These are phyloP conservation scores for Ceriagrion tenellum DNA, from an alignment of 2,888 invertebrate species.

Conservation along the genomic window DNA sequence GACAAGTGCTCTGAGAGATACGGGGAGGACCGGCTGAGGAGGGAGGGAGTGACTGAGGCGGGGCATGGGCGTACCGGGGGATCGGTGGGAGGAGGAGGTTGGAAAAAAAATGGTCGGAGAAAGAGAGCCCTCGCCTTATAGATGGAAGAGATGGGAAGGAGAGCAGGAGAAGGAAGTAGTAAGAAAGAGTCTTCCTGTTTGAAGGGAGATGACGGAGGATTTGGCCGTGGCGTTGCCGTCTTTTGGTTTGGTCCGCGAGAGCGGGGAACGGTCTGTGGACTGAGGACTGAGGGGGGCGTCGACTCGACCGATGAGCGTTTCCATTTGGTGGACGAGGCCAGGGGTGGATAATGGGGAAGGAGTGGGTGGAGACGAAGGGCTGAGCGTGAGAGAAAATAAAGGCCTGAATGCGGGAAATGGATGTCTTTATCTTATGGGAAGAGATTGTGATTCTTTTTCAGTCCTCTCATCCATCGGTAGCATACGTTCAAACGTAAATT, in stretches of 20 bases:
- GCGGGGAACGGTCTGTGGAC: not conserved
- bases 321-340: slow-evolving; percentile 24
- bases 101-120: not conserved
- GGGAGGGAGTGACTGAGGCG: not conserved
- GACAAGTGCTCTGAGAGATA: slow-evolving; percentile 15
- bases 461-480: too few species aligned
- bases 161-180: not conserved
- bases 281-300: not conserved
- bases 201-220: slow-evolving; percentile 34
- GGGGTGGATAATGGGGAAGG: not conserved
- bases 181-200: slow-evolving; percentile 60
- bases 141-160: not conserved
- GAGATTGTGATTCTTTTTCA: too few species aligned
- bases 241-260: not conserved
- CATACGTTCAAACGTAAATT: too few species aligned
- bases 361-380: not conserved
- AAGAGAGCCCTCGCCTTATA: not conserved
- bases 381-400: too few species aligned
- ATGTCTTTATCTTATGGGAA: too few species aligned
- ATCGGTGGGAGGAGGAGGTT: not conserved
- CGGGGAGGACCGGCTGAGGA: not conserved
- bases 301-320: slow-evolving; percentile 20
- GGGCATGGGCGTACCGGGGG: not conserved
- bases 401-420: too few species aligned
- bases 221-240: slow-evolving; percentile 9